Base-by-base conservation (phyloP, 2,888 invertebrate species). In the Cataglyphis rosenhaueri region DNA sequence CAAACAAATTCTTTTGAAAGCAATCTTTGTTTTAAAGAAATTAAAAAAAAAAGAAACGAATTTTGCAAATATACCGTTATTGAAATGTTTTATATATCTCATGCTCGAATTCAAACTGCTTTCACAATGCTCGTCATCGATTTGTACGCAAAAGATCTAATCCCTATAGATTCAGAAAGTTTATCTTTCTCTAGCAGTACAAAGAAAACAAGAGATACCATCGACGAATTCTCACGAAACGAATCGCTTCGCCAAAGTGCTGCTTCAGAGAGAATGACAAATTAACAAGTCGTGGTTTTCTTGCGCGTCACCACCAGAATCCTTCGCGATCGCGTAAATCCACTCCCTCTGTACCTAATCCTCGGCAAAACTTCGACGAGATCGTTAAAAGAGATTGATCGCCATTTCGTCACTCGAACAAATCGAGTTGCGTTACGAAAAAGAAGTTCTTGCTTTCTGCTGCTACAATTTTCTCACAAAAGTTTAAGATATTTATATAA, bases 351-450 rank as follows among this genome's bases (percentile, higher is more conserved):
- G 73, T 86, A 73, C 85, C 89, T 91, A 91, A 92, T 91, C 90
- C 90, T 82, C 83, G 82, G 78, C 88, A 85, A 91, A 91, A 89
- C 86, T 89, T 91, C 84, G 88, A 89, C 89, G 90, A 91, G 88
- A 86, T 89, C 88, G 88, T 91, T 91, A 91, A 92, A 91, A 90
- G 90, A 92, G 93, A 93, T 93, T 92, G 92, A 93, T 93, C 85
- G 92, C 84, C 88, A 82, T 86, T 88, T 85, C 83, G 84, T 86
- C 87, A 87, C 75, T 85, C 85, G 86, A 86, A 82, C 70, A 68
- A 78, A 71, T 70, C 44, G 32, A 32, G 35, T 48, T 12, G 18
- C 32, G 15, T 29, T 38, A 44, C 68, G 48, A 76, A 84, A 88
- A 78, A 79, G 85, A 57, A 75, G 48, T 57, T 83, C 78, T 71